Conservation (phyloP, 2,888 invertebrate genomes). For the Sthenelais limicola region DNA sequence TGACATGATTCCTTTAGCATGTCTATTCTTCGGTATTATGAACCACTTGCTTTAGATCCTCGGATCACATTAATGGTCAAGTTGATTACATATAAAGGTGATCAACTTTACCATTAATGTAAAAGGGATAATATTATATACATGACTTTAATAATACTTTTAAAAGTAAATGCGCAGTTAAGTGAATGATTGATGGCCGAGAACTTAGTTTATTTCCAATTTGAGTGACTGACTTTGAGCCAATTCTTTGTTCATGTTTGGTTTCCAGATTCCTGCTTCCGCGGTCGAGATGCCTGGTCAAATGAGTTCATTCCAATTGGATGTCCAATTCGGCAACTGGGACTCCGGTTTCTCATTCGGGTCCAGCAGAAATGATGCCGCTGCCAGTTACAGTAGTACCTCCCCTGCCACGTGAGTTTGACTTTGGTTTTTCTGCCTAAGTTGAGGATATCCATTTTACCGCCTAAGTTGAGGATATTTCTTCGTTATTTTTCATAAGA, state of each 20-base stretch:
- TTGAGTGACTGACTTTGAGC: not conserved
- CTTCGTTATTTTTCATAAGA: no score
- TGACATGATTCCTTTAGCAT: no score
- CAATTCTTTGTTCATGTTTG: not conserved
- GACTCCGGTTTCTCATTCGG: conserved; percentile 75
- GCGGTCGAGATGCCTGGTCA: conserved; percentile 96
- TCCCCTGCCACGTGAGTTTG: conserved; percentile 4
- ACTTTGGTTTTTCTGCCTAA: no score
- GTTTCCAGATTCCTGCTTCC: conserved; percentile 85
- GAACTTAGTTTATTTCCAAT: not conserved
- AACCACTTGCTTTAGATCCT: no score
- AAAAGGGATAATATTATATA: no score
- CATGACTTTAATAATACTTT: no score
- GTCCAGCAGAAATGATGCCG: conserved; percentile 32
- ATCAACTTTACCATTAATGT: no score
- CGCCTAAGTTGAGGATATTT: no score
- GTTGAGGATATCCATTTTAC: no score
- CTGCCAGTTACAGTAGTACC: conserved; percentile 25
- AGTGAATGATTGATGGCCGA: not conserved
- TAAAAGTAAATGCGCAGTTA: not conserved
- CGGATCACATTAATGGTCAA: no score
- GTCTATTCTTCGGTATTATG: no score
- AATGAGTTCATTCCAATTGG: conserved; percentile 80
- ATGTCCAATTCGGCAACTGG: conserved; percentile 94
- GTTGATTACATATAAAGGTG: no score